Evolutionary conservation across 2,888 invertebrate genomes (phyloP), one percentile per base, ranked within the genome.

Genomic region (Cerceris rybyensis): DNA sequence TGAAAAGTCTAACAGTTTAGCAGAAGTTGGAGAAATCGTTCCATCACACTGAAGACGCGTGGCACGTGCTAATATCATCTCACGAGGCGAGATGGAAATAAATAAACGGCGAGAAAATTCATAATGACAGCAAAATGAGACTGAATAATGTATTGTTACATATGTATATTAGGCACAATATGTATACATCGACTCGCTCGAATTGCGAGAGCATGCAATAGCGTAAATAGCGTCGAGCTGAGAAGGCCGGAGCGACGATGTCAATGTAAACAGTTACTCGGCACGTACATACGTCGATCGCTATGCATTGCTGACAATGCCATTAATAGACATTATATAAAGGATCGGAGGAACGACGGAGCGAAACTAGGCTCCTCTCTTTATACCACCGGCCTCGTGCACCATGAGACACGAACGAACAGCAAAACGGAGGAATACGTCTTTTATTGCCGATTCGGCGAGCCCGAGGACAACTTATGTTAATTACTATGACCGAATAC

Each of bases 251-350:
- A 78, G 50, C 70, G 43, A 6, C 73, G 70, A 75, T 67, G 75
- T 73, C 74, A 55, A 72, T 59, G 69, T 65, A 61, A 81, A 83
- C 75, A 70, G 54, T 55, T 67, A 55, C 46, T 49, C 57, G 65
- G 39, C 75, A 63, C 60, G 28, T 63, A 28, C 39, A 39, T 52
- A 52, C 28, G 42, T 9, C 14, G 68, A 57, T 50, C 50, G 42
- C 49, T 75, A 52, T n/a, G 67, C 50, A 17, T 70, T 67, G 17
- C 46, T 60, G 68, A 39, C 69, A 60, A 42, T 28, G 16, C 58
- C 77, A 61, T 72, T 76, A 76, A 85, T 75, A 71, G 73, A 63
- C 59, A 74, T 76, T 78, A 75, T 70, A 54, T 63, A 59, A 52
- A 70, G 58, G 57, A 66, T 61, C 59, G 66, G 60, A 59, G 64